Conservation (phyloP, 2,888 invertebrate genomes). For the Elysia crispata region DNA sequence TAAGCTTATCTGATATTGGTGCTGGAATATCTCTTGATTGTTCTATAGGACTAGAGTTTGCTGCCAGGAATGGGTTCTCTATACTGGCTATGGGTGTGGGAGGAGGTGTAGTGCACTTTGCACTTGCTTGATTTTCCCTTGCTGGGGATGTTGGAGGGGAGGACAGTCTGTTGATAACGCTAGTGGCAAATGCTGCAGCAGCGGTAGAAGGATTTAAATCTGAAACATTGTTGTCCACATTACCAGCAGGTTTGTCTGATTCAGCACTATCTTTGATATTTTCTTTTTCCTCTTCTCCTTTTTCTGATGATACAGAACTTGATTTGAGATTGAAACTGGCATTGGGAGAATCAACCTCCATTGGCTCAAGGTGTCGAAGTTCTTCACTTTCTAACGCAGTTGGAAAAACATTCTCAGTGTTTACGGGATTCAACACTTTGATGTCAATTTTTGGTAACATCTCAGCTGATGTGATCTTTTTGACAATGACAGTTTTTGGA, state of each 20-base stretch:
- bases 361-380: conserved; percentile 33
- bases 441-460: conserved; percentile 26
- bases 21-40: no score
- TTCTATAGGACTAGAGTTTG: no score
- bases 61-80: conserved; percentile 22
- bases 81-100: conserved; percentile 33
- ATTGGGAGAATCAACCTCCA: conserved; percentile 32
- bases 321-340: background rate
- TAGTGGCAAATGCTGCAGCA: conserved; percentile 35
- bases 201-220: background rate
- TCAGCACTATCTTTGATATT: background rate
- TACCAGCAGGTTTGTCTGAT: no score
- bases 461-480: background rate
- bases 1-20: no score
- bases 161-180: conserved; percentile 25
- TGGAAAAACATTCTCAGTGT: conserved; percentile 14
- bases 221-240: no score
- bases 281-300: background rate
- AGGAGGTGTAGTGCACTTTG: conserved; percentile 35
- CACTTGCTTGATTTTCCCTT: background rate
- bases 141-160: conserved; percentile 21
- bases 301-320: background rate
- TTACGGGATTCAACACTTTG: conserved; percentile 21
- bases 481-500: conserved; percentile 30
- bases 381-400: conserved; percentile 5